phyloP scores from a whole-genome alignment of 2,113 vertebrate genomes.

The Verasper variegatus region DNA sequence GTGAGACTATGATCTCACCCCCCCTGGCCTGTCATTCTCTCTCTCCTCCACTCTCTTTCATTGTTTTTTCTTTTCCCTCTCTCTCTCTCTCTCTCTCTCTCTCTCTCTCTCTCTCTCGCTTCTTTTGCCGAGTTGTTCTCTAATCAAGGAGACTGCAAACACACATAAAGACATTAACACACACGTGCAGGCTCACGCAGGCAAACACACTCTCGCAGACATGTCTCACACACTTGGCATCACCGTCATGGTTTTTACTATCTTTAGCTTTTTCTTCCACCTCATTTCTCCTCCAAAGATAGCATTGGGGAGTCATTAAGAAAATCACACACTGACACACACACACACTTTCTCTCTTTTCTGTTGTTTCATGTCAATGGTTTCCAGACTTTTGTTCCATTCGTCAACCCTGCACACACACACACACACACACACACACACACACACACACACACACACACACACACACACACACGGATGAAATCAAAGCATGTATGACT shows the following conservation, averaged over 20 bases:
- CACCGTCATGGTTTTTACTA: constrained; percentile 13
- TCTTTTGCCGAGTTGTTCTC: too few species aligned
- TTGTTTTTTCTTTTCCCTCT: neutral
- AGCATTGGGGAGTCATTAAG: constrained; percentile 51
- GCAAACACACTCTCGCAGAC: neutral
- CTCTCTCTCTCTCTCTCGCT: too few species aligned
- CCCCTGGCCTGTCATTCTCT: constrained; percentile 59
- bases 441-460: too few species aligned
- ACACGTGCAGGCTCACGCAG: too few species aligned
- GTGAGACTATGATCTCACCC: constrained; percentile 80
- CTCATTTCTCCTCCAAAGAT: constrained; percentile 63
- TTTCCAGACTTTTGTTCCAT: constrained; percentile 59
- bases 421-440: constrained; percentile 7
- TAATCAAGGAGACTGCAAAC: too few species aligned
- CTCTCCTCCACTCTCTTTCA: constrained; percentile 48
- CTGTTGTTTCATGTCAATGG: constrained; percentile 67
- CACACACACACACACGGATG: constrained; percentile 2
- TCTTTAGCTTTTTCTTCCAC: constrained; percentile 64
- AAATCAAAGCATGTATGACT: constrained; percentile 37
- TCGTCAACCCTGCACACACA: constrained; percentile 29
- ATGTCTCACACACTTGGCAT: constrained; percentile 35
- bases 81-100: neutral
- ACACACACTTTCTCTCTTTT: constrained; percentile 44
- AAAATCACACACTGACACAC: constrained; percentile 19
- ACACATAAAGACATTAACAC: too few species aligned